A percentile compares a stretch with the other conserved stretches of the same genome.
phyloP scores from a whole-genome alignment of 2,888 invertebrate genomes.

The Ariolimax columbianus region DNA sequence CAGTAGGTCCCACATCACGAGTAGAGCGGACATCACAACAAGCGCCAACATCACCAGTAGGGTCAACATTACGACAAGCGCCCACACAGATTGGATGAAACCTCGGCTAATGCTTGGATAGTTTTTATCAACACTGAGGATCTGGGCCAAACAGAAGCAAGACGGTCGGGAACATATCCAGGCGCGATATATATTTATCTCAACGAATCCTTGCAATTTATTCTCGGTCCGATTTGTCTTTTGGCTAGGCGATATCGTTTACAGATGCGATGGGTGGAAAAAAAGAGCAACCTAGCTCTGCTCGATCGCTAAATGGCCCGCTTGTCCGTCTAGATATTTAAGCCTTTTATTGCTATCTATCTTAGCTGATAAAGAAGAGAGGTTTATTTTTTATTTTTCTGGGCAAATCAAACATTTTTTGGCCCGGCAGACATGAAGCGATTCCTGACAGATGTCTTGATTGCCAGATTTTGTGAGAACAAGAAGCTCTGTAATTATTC shows the following conservation, averaged over 20 bases:
- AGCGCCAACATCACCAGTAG: too few relatives aligned
- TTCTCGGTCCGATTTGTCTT: background rate
- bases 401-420: background rate
- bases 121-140: background rate
- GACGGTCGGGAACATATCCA: background rate
- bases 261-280: background rate
- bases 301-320: background rate
- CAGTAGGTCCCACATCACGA: too few relatives aligned
- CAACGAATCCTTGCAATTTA: slow-evolving; percentile 9
- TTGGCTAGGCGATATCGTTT: background rate
- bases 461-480: background rate
- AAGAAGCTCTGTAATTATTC: background rate
- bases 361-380: background rate
- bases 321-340: slow-evolving; percentile 5
- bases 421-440: background rate
- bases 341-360: background rate
- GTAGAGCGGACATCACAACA: too few relatives aligned
- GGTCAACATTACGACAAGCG: too few relatives aligned
- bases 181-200: background rate
- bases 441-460: background rate
- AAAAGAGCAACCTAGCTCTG: background rate
- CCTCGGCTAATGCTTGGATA: background rate
- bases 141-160: background rate
- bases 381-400: background rate
- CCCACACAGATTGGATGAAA: background rate